These are phyloP conservation scores for Cantharis flavilabris DNA, from an alignment of 2,888 invertebrate genomes.

Conservation along the genomic window DNA sequence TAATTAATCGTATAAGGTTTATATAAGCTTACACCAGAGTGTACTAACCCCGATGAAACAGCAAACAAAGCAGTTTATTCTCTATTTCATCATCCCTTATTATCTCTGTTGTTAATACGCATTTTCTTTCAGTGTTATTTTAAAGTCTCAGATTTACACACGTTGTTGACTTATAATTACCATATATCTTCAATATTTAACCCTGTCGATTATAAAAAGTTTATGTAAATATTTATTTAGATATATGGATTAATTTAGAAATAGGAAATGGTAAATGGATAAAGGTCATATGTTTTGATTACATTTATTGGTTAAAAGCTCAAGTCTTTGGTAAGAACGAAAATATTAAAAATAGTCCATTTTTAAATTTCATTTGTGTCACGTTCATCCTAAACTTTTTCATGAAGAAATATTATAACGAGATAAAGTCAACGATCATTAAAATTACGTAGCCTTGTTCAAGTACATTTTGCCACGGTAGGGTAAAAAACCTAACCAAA, in stretches of 20 bases:
- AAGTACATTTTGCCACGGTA: background rate
- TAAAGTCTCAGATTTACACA: background rate
- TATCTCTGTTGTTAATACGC: background rate
- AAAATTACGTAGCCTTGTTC: background rate
- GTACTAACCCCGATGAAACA: background rate
- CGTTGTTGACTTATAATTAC: background rate
- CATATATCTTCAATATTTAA: background rate
- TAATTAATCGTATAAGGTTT: background rate
- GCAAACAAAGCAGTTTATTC: background rate
- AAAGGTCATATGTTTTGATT: background rate
- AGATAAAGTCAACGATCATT: background rate
- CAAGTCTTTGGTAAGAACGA: background rate
- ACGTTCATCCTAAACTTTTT: background rate
- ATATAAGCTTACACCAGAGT: background rate
- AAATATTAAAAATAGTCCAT: background rate
- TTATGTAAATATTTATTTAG: background rate
- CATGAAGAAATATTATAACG: background rate
- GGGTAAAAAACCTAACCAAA: background rate
- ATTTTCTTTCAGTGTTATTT: background rate
- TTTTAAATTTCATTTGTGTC: background rate
- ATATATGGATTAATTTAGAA: background rate
- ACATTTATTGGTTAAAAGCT: background rate
- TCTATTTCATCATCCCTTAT: background rate
- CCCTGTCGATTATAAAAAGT: background rate
- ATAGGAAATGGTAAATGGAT: background rate